Evolutionary conservation across 1,140 invertebrate genomes (phyloP).

Genomic region (Spodoptera frugiperda): DNA sequence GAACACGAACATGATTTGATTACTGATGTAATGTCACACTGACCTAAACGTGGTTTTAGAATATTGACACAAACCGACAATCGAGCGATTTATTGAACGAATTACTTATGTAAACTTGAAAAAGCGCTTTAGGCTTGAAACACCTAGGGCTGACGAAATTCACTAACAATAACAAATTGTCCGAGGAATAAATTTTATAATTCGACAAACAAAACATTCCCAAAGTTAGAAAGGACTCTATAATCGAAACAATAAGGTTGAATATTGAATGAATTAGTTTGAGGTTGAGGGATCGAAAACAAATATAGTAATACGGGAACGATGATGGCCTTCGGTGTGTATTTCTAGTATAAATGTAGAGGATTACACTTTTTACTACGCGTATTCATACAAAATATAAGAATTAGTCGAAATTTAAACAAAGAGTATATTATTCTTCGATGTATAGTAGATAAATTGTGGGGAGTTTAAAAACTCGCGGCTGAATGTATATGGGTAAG

Average conservation of each 20-base stretch:
- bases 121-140: constrained; percentile 14
- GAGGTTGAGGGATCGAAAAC: constrained; percentile 16
- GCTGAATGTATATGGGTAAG: background rate
- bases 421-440: constrained; percentile 44
- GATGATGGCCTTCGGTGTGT: constrained; percentile 40
- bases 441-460: constrained; percentile 36
- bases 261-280: constrained; percentile 15
- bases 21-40: background rate
- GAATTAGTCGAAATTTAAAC: constrained; percentile 37
- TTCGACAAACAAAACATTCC: constrained; percentile 42
- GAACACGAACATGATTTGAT: background rate
- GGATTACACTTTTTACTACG: constrained; percentile 37
- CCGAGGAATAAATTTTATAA: constrained; percentile 31
- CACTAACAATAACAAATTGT: background rate
- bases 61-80: constrained; percentile 22
- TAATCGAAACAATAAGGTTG: constrained; percentile 11
- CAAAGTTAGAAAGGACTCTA: constrained; percentile 24
- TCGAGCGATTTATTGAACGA: constrained; percentile 28
- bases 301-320: constrained; percentile 14
- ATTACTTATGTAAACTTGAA: background rate
- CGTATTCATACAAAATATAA: constrained; percentile 9
- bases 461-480: constrained; percentile 19
- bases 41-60: constrained; percentile 29
- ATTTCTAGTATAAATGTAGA: constrained; percentile 28
- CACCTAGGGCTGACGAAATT: constrained; percentile 14